Conservation (phyloP, 2,113 vertebrate species). For the Carassius gibelio region DNA sequence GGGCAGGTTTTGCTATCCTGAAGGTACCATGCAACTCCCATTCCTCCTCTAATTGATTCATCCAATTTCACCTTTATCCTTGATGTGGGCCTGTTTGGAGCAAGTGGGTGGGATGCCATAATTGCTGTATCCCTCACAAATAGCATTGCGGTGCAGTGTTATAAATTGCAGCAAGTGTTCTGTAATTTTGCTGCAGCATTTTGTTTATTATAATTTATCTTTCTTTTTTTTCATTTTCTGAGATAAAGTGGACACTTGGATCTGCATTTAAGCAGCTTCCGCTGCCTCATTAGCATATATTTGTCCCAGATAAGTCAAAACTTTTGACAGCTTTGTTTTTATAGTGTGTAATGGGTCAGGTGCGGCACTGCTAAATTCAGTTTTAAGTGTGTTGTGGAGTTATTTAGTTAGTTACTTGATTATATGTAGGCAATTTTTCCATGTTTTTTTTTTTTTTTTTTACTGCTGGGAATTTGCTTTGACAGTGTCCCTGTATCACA, state of each 20-base stretch:
- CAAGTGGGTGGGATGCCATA: conserved; percentile 19
- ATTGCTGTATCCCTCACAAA: conserved; percentile 25
- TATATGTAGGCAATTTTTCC: conserved; percentile 36
- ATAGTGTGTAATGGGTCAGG: conserved; percentile 34
- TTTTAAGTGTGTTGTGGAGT: conserved; percentile 45
- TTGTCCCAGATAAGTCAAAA: conserved; percentile 53
- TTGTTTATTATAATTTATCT: neutral
- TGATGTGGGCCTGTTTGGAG: conserved; percentile 23
- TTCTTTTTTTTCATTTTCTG: neutral
- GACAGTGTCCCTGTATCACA: conserved; percentile 22
- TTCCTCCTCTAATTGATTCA: conserved; percentile 43
- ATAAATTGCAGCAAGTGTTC: neutral
- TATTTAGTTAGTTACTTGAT: conserved; percentile 25
- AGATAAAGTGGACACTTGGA: conserved; percentile 24
- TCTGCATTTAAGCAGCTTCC: conserved; percentile 24
- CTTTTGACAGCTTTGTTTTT: conserved; percentile 43
- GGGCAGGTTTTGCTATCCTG: conserved; percentile 37
- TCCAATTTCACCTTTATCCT: conserved; percentile 31
- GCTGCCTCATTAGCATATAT: conserved; percentile 19
- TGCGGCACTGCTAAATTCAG: conserved; percentile 35
- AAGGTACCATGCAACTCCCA: conserved; percentile 33
- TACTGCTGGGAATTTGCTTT: conserved; percentile 36
- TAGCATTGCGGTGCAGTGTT: conserved; percentile 3
- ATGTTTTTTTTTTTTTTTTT: neutral
- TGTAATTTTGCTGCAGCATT: conserved; percentile 5